Evolutionary conservation across 2,888 invertebrate species (phyloP), one percentile per base, ranked within the genome.

Genomic region (Mythimna loreyi): DNA sequence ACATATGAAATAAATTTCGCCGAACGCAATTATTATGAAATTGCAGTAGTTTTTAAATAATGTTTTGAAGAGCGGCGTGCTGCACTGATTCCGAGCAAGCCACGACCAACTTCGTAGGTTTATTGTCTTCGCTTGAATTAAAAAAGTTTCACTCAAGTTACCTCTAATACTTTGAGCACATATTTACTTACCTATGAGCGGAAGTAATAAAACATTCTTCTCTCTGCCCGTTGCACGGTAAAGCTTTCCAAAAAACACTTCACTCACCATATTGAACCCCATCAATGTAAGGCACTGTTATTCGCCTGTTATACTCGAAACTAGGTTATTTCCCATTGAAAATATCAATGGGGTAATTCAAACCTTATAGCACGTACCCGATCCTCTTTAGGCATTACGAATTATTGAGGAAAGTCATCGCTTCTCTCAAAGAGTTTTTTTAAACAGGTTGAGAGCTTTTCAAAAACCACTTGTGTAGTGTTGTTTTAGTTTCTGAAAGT

Each of bases 121-220:
- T 92, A 92, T 91, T 91, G 90, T 89, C 90, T 91, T 87, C 84
- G 86, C 80, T 87, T 87, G 91, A 91, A 92, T 92, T 92, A 92
- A 93, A 92, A 92, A 93, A 92, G 91, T 92, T 92, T 90, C 56
- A 58, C 83, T 80, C 64, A 75, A 83, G 78, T 80, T 81, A 75
- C 77, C 76, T 78, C 80, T 86, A 85, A 86, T 86, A 82, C 83
- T 82, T 85, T 78, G 80, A 82, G 81, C 83, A 85, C 81, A 86
- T 79, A 85, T 84, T 85, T 86, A 82, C 81, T 82, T 79, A 74
- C 74, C 67, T 67, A 72, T 70, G 72, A 78, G 67, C 30, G 61
- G 36, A 73, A 33, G 81, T 67, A 79, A 80, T 77, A 79, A 79
- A 77, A 76, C 64, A 75, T 79, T 77, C 16, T 70, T 76, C 68